Evolutionary conservation across 2,797 vertebrate species (phyloP).

Genomic region (Poecilia wingei): DNA sequence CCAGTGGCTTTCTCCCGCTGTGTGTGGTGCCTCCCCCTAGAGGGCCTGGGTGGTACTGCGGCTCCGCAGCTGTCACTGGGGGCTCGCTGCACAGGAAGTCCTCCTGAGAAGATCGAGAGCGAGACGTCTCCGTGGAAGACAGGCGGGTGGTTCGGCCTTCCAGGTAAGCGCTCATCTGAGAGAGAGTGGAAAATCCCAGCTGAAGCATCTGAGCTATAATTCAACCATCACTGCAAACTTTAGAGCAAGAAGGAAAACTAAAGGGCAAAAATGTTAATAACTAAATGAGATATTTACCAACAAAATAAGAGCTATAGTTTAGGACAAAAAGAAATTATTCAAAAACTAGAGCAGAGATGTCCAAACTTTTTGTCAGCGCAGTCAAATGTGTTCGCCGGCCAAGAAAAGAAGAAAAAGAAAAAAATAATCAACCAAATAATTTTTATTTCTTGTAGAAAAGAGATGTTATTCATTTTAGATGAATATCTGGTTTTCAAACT

Average conservation of each 20-base stretch:
- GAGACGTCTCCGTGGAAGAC: conserved; percentile 96
- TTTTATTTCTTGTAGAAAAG: too few species aligned
- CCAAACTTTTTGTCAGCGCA: too few species aligned
- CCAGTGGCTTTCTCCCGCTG: conserved; percentile 73
- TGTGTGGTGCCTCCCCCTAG: conserved; percentile 62
- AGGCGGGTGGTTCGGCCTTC: conserved; percentile 93
- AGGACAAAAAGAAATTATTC: neutral
- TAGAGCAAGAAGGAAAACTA: conserved; percentile 1
- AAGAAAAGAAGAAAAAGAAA: too few species aligned
- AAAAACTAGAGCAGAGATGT: conserved; percentile 1
- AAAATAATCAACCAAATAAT: too few species aligned
- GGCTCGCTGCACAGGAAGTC: conserved; percentile 77
- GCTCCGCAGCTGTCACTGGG: conserved; percentile 50
- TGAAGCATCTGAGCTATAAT: conserved; percentile 8
- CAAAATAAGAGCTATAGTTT: neutral
- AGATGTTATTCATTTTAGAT: too few species aligned
- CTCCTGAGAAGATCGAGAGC: conserved; percentile 96
- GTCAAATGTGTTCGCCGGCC: too few species aligned
- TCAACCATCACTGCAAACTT: conserved; percentile 18
- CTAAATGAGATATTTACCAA: conserved; percentile 17
- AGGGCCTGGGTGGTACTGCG: conserved; percentile 75
- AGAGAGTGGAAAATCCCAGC: conserved; percentile 12
- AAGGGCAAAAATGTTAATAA: conserved; percentile 4
- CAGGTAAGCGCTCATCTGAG: conserved; percentile 92
- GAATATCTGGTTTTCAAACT: too few species aligned